phyloP scores from a whole-genome alignment of 1,140 invertebrate genomes.

The Lethocerus indicus region DNA sequence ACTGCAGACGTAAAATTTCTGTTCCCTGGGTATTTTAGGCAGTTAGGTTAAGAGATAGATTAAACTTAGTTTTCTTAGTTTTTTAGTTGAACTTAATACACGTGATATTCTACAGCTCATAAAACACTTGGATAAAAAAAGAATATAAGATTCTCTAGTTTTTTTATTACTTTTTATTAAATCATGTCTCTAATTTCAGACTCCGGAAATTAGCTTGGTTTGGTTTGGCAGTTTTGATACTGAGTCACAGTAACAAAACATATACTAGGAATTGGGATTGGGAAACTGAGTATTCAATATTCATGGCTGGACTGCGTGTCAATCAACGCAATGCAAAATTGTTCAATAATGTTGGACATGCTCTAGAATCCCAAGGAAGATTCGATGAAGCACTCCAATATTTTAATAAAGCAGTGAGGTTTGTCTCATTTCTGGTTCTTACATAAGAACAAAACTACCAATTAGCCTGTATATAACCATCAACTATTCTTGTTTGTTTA shows the following conservation, averaged over 20 bases:
- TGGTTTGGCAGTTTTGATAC: constrained; percentile 43
- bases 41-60: no score
- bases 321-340: constrained; percentile 88
- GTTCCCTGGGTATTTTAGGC: no score
- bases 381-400: constrained; percentile 77
- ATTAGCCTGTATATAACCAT: no score
- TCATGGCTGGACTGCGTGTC: constrained; percentile 78
- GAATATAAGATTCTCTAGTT: not conserved
- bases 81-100: no score
- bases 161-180: constrained; percentile 5
- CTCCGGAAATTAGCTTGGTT: constrained; percentile 28
- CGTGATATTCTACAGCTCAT: no score
- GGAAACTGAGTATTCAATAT: constrained; percentile 84
- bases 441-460: no score
- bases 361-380: constrained; percentile 68
- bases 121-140: no score
- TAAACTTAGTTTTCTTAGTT: no score
- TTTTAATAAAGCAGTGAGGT: constrained; percentile 76
- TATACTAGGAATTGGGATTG: constrained; percentile 78
- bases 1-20: no score
- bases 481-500: no score
- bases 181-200: constrained; percentile 9
- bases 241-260: constrained; percentile 64
- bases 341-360: constrained; percentile 94
- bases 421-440: no score